Evolutionary conservation across 2,797 vertebrate species (phyloP).

Genomic region (Bradypodion ventrale): DNA sequence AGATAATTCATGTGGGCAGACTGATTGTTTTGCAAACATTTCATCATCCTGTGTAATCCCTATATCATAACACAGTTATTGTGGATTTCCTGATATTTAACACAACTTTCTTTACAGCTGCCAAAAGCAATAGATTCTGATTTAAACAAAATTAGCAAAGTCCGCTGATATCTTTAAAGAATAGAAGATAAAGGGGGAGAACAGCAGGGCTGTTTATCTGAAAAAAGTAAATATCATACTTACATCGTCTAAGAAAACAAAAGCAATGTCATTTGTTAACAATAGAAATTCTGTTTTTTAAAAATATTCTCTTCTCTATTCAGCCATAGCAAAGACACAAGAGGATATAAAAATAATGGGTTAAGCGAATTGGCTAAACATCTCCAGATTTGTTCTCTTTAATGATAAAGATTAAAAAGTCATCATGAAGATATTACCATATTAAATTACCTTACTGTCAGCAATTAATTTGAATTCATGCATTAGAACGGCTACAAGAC

Average conservation of each 20-base stretch:
- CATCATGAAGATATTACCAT: slow-evolving; percentile 66
- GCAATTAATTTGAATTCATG: slow-evolving; percentile 63
- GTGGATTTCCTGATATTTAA: background rate
- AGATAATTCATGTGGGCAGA: background rate
- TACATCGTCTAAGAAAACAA: slow-evolving; percentile 12
- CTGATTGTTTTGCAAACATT: background rate
- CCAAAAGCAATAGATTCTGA: background rate
- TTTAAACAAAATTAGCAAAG: slow-evolving; percentile 10
- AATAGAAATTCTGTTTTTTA: slow-evolving; percentile 40
- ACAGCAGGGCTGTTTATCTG: too few relatives aligned
- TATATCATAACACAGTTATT: background rate
- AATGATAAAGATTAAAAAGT: slow-evolving; percentile 68
- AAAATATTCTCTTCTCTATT: slow-evolving; percentile 25
- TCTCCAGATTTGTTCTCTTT: slow-evolving; percentile 56
- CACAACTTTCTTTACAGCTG: background rate
- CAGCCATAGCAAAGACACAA: slow-evolving; percentile 20
- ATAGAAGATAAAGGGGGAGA: background rate
- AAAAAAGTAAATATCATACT: background rate
- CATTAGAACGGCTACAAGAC: slow-evolving; percentile 42
- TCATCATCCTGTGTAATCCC: background rate
- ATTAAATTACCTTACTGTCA: slow-evolving; percentile 52
- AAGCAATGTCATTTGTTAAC: slow-evolving; percentile 11
- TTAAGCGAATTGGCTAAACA: slow-evolving; percentile 52
- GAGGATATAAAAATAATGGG: slow-evolving; percentile 54
- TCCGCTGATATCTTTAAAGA: background rate